These are phyloP conservation scores for Apodemus sylvaticus DNA, from an alignment of 2,113 vertebrate species.

Conservation along the genomic window DNA sequence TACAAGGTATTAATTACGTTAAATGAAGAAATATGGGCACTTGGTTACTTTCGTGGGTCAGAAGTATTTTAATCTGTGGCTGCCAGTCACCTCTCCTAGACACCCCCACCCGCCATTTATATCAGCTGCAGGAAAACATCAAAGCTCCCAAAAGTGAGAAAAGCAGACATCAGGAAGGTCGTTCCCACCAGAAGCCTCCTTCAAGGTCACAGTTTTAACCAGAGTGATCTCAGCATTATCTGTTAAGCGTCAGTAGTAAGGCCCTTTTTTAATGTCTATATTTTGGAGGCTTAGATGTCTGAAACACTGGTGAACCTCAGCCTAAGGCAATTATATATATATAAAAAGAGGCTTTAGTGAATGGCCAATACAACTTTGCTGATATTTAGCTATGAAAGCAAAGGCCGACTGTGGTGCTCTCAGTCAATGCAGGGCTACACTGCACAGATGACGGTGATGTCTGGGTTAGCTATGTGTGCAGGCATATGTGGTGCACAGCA, in stretches of 20 bases:
- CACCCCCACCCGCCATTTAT: constrained; percentile 71
- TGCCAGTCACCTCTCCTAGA: constrained; percentile 83
- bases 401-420: constrained; percentile 28
- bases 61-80: constrained; percentile 82
- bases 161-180: constrained; percentile 62
- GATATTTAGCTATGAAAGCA: constrained; percentile 64
- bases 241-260: constrained; percentile 78
- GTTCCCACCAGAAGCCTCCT: not conserved
- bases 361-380: constrained; percentile 15
- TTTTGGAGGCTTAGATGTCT: constrained; percentile 63
- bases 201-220: constrained; percentile 78
- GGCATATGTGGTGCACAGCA: constrained; percentile 62
- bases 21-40: constrained; percentile 91
- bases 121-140: constrained; percentile 84
- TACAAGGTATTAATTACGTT: constrained; percentile 90
- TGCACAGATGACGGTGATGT: constrained; percentile 59
- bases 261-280: constrained; percentile 33
- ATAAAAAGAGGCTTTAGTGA: not conserved
- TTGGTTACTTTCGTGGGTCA: constrained; percentile 83
- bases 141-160: constrained; percentile 83
- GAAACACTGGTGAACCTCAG: constrained; percentile 50
- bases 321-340: not conserved
- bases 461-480: constrained; percentile 68
- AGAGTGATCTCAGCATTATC: constrained; percentile 72
- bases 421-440: not conserved